Evolutionary conservation across 2,888 invertebrate genomes (phyloP), one percentile per base, ranked within the genome.

Genomic region (Noctua comes): DNA sequence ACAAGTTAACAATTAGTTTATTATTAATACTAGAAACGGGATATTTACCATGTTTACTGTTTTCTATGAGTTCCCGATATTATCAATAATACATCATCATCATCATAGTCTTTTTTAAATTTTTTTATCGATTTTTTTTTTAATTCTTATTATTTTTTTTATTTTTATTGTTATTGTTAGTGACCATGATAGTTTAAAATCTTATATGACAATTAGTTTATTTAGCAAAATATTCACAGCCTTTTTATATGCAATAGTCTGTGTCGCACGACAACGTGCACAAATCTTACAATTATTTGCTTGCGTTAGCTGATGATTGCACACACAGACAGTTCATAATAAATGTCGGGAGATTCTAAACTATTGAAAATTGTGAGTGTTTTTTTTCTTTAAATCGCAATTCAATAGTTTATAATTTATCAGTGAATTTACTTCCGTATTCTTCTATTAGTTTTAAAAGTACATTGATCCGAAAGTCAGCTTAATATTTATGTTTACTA

Each of bases 131-230:
- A n/a, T n/a, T n/a, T n/a, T n/a, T n/a, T n/a, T n/a, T n/a, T n/a
- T n/a, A n/a, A n/a, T n/a, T n/a, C n/a, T n/a, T n/a, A n/a, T n/a
- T n/a, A n/a, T n/a, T n/a, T n/a, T n/a, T n/a, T n/a, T n/a, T n/a
- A n/a, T n/a, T n/a, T n/a, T n/a, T n/a, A n/a, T n/a, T n/a, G n/a
- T n/a, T n/a, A n/a, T n/a, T n/a, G n/a, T n/a, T n/a, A n/a, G n/a
- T n/a, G n/a, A n/a, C n/a, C n/a, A n/a, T n/a, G n/a, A n/a, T n/a
- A n/a, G n/a, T n/a, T n/a, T n/a, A n/a, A n/a, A n/a, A n/a, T n/a
- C n/a, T n/a, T n/a, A n/a, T n/a, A n/a, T n/a, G n/a, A 46, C 48
- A 36, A 36, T 36, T 36, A 36, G 62, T 62, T 79, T 43, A 68
- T 79, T 57, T 62, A n/a, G 27, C 6, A 24, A 21, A 13, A 62